phyloP scores from a whole-genome alignment of 2,113 vertebrate species.

The Corythornis vintsioides region DNA sequence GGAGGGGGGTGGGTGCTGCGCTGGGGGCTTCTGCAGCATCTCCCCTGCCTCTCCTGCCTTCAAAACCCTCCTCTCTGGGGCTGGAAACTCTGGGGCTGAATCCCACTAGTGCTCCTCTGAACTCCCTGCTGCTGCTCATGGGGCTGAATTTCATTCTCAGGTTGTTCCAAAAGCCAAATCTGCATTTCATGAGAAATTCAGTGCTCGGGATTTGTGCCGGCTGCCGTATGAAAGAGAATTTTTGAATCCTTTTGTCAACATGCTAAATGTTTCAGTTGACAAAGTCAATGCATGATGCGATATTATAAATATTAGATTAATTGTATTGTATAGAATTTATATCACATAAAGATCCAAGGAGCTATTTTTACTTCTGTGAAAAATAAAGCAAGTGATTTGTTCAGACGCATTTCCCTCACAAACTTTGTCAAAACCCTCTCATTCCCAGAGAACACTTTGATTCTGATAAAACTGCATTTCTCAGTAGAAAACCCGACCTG shows the following conservation, averaged over 20 bases:
- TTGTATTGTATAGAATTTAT: constrained; percentile 35
- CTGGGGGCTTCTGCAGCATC: background rate
- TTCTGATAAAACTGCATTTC: constrained; percentile 22
- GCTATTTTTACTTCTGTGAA: constrained; percentile 43
- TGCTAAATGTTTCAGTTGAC: constrained; percentile 38
- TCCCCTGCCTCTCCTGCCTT: background rate
- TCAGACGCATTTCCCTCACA: constrained; percentile 30
- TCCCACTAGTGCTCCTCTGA: background rate
- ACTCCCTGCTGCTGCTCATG: fast-evolving
- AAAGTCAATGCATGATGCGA: background rate
- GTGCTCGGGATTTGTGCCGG: fast-evolving
- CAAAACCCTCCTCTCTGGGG: background rate
- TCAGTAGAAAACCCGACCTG: background rate
- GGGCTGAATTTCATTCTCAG: background rate
- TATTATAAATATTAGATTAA: constrained; percentile 66
- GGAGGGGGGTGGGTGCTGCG: background rate
- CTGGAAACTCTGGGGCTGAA: fast-evolving
- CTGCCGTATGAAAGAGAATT: constrained; percentile 44
- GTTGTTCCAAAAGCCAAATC: background rate
- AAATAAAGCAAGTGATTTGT: constrained; percentile 62
- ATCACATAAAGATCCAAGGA: constrained; percentile 41
- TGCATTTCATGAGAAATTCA: background rate
- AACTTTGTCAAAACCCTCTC: constrained; percentile 22
- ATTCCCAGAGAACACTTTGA: constrained; percentile 20
- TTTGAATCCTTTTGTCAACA: constrained; percentile 47